Conservation (phyloP, 2,113 vertebrate species). For the Podarcis cretensis region DNA sequence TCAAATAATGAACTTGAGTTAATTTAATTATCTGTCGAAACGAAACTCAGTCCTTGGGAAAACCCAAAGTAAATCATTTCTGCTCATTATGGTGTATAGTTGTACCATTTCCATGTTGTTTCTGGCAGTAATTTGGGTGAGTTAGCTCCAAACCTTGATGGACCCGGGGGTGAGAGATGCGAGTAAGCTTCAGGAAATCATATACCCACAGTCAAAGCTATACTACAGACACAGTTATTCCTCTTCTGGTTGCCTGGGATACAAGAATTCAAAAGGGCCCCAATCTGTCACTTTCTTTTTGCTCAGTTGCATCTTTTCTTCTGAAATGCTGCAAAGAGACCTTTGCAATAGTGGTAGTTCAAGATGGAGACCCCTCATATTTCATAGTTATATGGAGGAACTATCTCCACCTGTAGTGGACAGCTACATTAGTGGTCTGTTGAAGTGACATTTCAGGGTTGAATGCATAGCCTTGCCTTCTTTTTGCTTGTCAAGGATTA, state of each 20-base stretch:
- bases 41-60: not conserved
- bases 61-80: not conserved
- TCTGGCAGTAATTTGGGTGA: fast-evolving
- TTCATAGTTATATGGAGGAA: not conserved
- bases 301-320: not conserved
- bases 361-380: not conserved
- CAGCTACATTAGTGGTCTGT: not conserved
- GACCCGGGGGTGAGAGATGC: fast-evolving
- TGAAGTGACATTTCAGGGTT: not conserved
- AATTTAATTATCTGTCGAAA: not conserved
- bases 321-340: not conserved
- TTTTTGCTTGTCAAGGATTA: not conserved
- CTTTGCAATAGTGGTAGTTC: not conserved
- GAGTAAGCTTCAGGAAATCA: not conserved
- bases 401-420: not conserved
- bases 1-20: not conserved
- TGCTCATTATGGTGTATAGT: not conserved
- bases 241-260: not conserved
- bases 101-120: not conserved
- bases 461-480: not conserved
- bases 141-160: not conserved
- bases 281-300: not conserved
- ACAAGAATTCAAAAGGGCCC: not conserved
- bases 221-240: not conserved
- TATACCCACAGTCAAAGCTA: not conserved